Conservation (phyloP, 2,888 invertebrate species). For the Drosophila mulleri region DNA sequence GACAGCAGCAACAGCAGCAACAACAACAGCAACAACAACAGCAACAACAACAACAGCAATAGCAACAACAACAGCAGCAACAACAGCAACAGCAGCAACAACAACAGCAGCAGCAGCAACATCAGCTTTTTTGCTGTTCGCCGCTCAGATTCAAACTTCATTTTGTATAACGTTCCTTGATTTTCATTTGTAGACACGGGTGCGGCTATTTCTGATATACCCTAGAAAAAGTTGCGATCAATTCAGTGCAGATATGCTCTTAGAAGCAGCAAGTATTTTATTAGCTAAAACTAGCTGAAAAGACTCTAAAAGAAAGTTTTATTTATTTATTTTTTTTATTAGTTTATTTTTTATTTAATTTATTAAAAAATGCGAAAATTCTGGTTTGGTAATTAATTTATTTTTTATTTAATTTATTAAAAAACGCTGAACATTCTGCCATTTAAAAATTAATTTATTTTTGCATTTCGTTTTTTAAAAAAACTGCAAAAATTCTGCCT, state of each 20-base stretch:
- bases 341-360: too few species aligned
- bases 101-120: conserved; percentile 24
- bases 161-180: conserved; percentile 50
- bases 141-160: conserved; percentile 60
- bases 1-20: conserved; percentile 41
- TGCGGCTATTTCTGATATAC: conserved; percentile 9
- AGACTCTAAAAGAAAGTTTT: too few species aligned
- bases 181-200: conserved; percentile 8
- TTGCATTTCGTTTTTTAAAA: too few species aligned
- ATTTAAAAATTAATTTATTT: too few species aligned
- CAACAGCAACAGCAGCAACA: conserved; percentile 36
- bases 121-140: conserved; percentile 61
- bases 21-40: conserved; percentile 43
- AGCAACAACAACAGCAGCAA: conserved; percentile 38
- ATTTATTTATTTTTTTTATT: too few species aligned
- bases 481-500: too few species aligned
- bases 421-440: too few species aligned
- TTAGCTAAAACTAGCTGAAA: not conserved
- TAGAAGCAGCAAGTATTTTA: not conserved
- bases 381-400: too few species aligned
- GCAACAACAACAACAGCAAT: conserved; percentile 40
- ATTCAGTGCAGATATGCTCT: not conserved
- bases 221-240: not conserved
- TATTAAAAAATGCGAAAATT: too few species aligned
- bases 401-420: too few species aligned